Base-by-base conservation (phyloP, 2,888 invertebrate species). In the Oeneis ivallda region DNA sequence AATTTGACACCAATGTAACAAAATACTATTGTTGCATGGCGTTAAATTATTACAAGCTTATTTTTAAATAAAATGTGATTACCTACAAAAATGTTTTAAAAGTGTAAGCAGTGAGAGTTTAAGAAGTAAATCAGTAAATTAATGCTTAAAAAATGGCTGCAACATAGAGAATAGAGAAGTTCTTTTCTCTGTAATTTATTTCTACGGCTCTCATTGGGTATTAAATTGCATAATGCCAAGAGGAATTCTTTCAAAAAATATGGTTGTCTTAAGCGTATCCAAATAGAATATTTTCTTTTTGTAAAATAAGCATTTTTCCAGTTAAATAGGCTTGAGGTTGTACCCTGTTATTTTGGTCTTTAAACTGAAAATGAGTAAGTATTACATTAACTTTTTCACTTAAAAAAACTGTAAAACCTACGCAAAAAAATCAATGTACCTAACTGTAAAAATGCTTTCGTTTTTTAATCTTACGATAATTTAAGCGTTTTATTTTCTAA, bases 221-320 rank as follows among this genome's bases (percentile, higher is more conserved):
- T n/a, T 26, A 62, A 62, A 26, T 34, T 11, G 39, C 45, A 47
- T 39, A 52, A 52, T 41, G 41, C 41, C 52, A 64, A 43, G 41
- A 52, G n/a, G 41, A 61, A 41, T 32, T 66, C 72, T 76, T 78
- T 85, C 80, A 75, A 86, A 86, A 87, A 86, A 86, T 87, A 86
- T 52, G 1, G 9, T 82, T 39, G 63, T 75, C 66, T 70, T 78
- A 86, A 84, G 85, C 86, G 78, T 72, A 79, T 87, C 84, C 78
- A 86, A 87, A 86, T 84, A 72, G 9, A 37, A 37, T 37, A 37
- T 62, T 71, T 69, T 50, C 43, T 63, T 57, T 49, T 61, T 52
- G 52, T 57, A 64, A 66, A 67, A 47, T 67, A 57, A 66, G 59
- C 56, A 41, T 49, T 54, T 68, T 57, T 50, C 41, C 52, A 61